Base-by-base conservation (phyloP, 2,113 vertebrate genomes). In the Datnioides undecimradiatus region DNA sequence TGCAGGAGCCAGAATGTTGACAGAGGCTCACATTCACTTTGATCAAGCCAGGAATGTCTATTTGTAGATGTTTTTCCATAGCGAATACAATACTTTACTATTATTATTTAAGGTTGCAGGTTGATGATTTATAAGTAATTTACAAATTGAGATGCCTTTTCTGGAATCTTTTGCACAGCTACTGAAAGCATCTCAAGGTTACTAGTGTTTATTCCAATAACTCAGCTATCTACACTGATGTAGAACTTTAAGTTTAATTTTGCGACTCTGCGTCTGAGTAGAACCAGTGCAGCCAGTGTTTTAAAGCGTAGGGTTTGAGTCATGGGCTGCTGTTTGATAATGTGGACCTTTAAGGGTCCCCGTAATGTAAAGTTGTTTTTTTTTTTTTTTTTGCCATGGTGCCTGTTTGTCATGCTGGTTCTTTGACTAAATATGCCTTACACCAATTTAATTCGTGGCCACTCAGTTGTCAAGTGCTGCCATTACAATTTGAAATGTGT, bases 401-500 rank as follows among this genome's bases (percentile, higher is more conserved):
- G 9, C 2, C 5, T 67, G 27, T 43, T 60, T 38, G 17, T 40
- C 19, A 51, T 57, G 40, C 43, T 52, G 52, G 14, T 58, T 70
- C 8, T 23, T 45, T 75, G 38, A 52, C 41, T 57, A 6, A 9
- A 8, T 67, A 27, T 58, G 19, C 54, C 16, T 40, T 49, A 27
- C 5, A 12, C 51, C 25, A 27, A 40, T 54, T 33, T 6, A 73
- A 23, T 74, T 74, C 62, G 45, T 19, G 25, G 21, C 1, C 9
- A 16, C 33, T 17, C 14, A 3, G 25, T 60, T 72, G 4, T 38
- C 21, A 29, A 12, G 27, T 38, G 33, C 62, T 80, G 31, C 72
- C 58, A 60, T 27, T 57, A 40, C n/a, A 60, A 48, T 58, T 48
- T 68, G n/a, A 71, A 31, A 38, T 5, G 2, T 67, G 23, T 69